Evolutionary conservation across 2,888 invertebrate genomes (phyloP).

Genomic region (Caenorhabditis imperialis): DNA sequence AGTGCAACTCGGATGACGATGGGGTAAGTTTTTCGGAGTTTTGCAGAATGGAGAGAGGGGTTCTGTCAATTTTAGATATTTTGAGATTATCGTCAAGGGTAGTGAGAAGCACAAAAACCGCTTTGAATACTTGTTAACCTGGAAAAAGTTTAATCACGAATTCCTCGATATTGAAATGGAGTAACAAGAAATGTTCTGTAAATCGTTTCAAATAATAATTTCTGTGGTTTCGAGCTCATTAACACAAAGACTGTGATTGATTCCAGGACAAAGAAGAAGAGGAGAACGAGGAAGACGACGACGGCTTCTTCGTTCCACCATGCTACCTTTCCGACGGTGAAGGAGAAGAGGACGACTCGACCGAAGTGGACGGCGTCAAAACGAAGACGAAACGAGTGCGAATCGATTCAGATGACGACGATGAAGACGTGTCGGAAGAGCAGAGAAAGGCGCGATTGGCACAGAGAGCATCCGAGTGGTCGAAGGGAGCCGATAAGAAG

Average conservation of each 20-base stretch:
- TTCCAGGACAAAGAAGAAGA: slow-evolving; percentile 59
- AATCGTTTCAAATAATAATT: too few species aligned
- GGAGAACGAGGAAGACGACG: slow-evolving; percentile 62
- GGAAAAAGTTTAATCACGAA: too few species aligned
- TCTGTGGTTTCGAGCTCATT: too few species aligned
- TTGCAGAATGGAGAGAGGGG: too few species aligned
- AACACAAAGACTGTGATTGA: slow-evolving; percentile 5
- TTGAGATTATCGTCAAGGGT: too few species aligned
- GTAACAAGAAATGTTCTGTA: too few species aligned
- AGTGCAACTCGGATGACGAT: slow-evolving; percentile 74
- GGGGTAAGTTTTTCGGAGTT: slow-evolving; percentile 30
- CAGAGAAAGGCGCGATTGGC: slow-evolving; percentile 68
- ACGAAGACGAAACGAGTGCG: slow-evolving; percentile 11
- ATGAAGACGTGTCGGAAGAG: slow-evolving; percentile 59
- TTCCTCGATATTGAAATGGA: too few species aligned
- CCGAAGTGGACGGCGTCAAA: not conserved
- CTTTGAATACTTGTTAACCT: too few species aligned
- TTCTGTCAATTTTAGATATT: too few species aligned
- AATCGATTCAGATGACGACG: slow-evolving; percentile 29
- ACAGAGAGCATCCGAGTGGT: slow-evolving; percentile 32
- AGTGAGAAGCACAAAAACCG: too few species aligned
- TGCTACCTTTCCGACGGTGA: slow-evolving; percentile 77
- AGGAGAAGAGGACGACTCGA: slow-evolving; percentile 56
- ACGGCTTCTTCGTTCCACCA: slow-evolving; percentile 75
- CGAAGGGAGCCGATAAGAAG: slow-evolving; percentile 65